Percentiles rank a stretch among this genome's conserved stretches.
Conservation (phyloP, 2,797 vertebrate species). For the Coracias cyanogaster region DNA sequence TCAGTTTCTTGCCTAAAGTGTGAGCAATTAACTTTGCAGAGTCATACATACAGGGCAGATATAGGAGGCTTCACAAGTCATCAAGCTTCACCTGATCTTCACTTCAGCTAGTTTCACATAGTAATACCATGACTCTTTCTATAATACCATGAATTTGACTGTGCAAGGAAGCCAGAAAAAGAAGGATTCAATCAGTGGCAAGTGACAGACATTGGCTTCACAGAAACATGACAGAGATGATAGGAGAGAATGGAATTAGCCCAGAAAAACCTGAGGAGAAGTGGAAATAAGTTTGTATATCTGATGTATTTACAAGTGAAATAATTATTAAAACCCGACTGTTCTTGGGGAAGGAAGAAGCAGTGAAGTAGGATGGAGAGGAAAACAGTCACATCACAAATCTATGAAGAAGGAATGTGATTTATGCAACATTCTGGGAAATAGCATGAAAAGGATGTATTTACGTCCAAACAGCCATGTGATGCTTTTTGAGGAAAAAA, state of each 20-base stretch:
- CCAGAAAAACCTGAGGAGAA: background rate
- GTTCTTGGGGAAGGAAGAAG: background rate
- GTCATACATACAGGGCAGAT: background rate
- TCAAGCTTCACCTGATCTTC: background rate
- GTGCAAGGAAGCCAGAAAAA: background rate
- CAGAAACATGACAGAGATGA: background rate
- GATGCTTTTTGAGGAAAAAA: background rate
- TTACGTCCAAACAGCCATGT: background rate
- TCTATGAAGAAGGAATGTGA: background rate
- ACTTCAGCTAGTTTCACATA: background rate
- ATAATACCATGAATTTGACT: background rate
- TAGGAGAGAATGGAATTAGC: background rate
- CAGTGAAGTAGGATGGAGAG: background rate
- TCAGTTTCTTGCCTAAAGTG: background rate
- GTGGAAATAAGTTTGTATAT: background rate
- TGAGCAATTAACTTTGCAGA: background rate
- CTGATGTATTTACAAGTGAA: background rate
- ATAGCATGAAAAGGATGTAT: background rate
- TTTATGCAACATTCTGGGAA: background rate
- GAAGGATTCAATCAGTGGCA: background rate
- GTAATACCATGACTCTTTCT: background rate
- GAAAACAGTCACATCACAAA: background rate
- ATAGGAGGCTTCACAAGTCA: background rate
- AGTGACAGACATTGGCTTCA: background rate
- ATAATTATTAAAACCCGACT: background rate